These are phyloP conservation scores for Smithornis capensis DNA, from an alignment of 2,113 vertebrate genomes.

Conservation along the genomic window DNA sequence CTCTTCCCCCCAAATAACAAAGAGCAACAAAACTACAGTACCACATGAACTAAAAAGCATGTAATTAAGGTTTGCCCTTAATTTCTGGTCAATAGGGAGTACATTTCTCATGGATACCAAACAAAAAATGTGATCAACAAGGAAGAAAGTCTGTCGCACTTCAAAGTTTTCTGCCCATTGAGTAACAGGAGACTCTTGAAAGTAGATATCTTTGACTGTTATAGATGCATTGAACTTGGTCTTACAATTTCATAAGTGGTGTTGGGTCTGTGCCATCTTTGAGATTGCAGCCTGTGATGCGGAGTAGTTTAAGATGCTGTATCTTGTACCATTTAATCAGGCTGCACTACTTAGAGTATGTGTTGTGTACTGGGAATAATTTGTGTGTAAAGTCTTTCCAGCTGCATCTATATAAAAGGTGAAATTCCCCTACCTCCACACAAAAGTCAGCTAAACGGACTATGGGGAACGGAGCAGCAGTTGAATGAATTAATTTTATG, in stretches of 20 bases:
- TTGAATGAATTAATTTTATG: constrained; percentile 57
- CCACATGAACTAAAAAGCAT: not conserved
- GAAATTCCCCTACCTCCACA: constrained; percentile 42
- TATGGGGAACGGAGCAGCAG: constrained; percentile 38
- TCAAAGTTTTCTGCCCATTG: not conserved
- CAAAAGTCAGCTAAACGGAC: constrained; percentile 52
- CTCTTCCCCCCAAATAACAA: not conserved
- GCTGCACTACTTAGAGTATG: constrained; percentile 12
- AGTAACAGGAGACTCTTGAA: not conserved
- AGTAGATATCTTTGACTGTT: not conserved
- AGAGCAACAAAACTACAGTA: not conserved
- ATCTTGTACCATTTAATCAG: constrained; percentile 61
- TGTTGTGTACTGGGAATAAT: constrained; percentile 58
- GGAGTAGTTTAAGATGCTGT: constrained; percentile 26
- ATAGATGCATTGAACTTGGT: not conserved
- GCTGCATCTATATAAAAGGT: constrained; percentile 52
- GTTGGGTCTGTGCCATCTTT: constrained; percentile 20
- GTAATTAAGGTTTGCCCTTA: not conserved
- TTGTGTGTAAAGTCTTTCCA: constrained; percentile 53
- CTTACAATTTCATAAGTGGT: not conserved
- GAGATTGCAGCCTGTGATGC: not conserved
- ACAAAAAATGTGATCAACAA: not conserved
- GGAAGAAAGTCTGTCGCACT: not conserved
- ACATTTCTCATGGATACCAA: not conserved
- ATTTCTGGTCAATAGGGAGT: not conserved